Percentiles rank a stretch among this genome's conserved stretches.
Evolutionary conservation across 2,797 vertebrate genomes (phyloP).

Genomic region (Ataeniobius toweri): DNA sequence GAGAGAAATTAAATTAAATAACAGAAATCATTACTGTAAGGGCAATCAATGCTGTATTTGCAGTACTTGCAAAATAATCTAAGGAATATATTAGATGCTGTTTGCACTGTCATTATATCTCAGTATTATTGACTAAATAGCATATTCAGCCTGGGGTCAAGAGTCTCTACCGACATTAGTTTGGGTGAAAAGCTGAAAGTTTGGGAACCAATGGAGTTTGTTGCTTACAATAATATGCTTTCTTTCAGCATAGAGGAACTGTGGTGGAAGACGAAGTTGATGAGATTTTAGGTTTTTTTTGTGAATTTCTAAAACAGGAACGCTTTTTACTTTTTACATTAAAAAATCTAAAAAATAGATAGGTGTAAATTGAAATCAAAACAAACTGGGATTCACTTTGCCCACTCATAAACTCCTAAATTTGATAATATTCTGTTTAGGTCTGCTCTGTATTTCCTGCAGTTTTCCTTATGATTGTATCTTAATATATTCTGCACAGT

Average conservation of each 20-base stretch:
- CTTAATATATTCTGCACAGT: slow-evolving; percentile 13
- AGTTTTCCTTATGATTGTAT: slow-evolving; percentile 5
- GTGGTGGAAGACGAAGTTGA: background rate
- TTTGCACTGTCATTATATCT: background rate
- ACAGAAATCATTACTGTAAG: background rate
- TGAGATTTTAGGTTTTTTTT: no score
- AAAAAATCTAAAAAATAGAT: background rate
- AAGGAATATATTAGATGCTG: background rate
- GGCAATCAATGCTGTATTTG: background rate
- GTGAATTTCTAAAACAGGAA: background rate
- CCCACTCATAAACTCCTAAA: background rate
- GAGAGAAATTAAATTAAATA: background rate
- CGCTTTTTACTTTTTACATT: background rate
- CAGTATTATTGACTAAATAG: background rate
- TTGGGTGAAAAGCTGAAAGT: no score
- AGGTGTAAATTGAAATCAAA: background rate
- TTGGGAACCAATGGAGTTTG: no score
- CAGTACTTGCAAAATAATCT: background rate
- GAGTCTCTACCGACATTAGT: no score
- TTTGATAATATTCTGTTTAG: background rate
- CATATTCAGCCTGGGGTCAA: background rate
- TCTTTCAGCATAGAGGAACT: no score
- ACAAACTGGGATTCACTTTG: background rate
- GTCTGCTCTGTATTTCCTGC: background rate
- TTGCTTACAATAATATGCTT: no score